A percentile compares a stretch with the other conserved stretches of the same genome.
Evolutionary conservation across 2,797 vertebrate species (phyloP).

Genomic region (Cryptoblepharus egeriae): DNA sequence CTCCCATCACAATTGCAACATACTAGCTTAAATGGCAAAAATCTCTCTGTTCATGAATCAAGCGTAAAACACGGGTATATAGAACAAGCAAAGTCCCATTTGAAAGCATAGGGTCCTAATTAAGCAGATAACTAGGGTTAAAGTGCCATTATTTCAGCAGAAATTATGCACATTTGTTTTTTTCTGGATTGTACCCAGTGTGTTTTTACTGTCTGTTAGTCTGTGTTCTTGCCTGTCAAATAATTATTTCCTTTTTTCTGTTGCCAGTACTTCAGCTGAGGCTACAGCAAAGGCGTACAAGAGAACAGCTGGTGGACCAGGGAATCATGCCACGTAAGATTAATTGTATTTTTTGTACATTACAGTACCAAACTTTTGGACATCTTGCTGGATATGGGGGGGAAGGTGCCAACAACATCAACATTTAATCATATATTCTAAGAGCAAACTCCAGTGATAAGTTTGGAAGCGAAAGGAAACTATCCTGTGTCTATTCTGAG

Average conservation of each 20-base stretch:
- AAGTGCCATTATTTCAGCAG: neutral
- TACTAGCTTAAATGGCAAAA: neutral
- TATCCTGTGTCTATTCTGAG: too few relatives aligned
- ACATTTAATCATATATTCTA: neutral
- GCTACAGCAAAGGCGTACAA: conserved; percentile 93
- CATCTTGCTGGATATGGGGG: neutral
- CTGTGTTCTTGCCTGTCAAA: conserved; percentile 68
- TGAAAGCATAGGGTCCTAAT: neutral
- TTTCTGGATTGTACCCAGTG: neutral
- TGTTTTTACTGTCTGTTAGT: conserved; percentile 6
- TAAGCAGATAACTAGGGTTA: neutral
- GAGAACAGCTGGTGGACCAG: conserved; percentile 96
- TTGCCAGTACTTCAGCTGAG: conserved; percentile 92
- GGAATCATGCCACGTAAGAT: conserved; percentile 98
- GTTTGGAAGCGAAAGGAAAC: too few relatives aligned
- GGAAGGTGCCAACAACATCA: conserved; percentile 10
- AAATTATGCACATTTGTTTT: neutral
- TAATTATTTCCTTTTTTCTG: conserved; percentile 59
- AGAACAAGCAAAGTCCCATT: neutral
- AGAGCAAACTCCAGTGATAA: too few relatives aligned
- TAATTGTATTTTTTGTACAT: neutral
- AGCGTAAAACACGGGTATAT: neutral
- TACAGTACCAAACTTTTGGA: neutral
- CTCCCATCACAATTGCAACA: too few relatives aligned
- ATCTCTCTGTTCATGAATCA: neutral